A percentile compares a stretch with the other conserved stretches of the same genome.
These are phyloP conservation scores for Lochmaea capreae DNA, from an alignment of 2,888 invertebrate genomes.

Conservation along the genomic window DNA sequence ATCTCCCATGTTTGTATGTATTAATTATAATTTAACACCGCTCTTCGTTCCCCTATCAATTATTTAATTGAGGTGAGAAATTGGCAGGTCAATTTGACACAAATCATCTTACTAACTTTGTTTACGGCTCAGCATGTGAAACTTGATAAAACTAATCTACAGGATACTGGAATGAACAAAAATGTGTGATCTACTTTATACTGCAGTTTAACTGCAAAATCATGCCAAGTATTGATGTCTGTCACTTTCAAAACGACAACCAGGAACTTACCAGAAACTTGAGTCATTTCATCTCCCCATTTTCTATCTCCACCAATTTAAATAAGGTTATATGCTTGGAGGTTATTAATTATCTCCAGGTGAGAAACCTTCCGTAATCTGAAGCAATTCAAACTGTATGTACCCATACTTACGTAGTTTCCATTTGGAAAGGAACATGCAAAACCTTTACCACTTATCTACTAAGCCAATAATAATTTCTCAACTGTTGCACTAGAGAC, in stretches of 20 bases:
- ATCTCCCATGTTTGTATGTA: too few species aligned
- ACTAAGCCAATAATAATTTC: slow-evolving; percentile 38
- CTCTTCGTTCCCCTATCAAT: too few species aligned
- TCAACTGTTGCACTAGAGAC: slow-evolving; percentile 51
- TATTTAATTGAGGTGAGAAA: too few species aligned
- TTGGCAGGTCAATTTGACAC: too few species aligned
- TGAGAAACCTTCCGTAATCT: not conserved
- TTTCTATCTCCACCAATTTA: not conserved
- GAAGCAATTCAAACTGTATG: not conserved
- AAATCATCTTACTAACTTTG: too few species aligned
- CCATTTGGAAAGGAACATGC: slow-evolving; percentile 2
- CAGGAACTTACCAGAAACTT: not conserved
- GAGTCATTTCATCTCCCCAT: not conserved
- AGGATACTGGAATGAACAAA: too few species aligned
- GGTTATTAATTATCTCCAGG: not conserved
- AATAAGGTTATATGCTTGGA: not conserved
- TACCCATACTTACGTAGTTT: not conserved
- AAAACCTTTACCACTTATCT: slow-evolving; percentile 32
- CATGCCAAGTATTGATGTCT: not conserved
- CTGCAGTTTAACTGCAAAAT: too few species aligned
- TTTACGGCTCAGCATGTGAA: too few species aligned
- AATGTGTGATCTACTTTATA: too few species aligned
- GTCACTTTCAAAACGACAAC: too few species aligned
- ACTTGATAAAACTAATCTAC: too few species aligned
- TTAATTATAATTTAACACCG: too few species aligned